phyloP scores from a whole-genome alignment of 2,888 invertebrate genomes.

The Fissipunctia ypsillon region DNA sequence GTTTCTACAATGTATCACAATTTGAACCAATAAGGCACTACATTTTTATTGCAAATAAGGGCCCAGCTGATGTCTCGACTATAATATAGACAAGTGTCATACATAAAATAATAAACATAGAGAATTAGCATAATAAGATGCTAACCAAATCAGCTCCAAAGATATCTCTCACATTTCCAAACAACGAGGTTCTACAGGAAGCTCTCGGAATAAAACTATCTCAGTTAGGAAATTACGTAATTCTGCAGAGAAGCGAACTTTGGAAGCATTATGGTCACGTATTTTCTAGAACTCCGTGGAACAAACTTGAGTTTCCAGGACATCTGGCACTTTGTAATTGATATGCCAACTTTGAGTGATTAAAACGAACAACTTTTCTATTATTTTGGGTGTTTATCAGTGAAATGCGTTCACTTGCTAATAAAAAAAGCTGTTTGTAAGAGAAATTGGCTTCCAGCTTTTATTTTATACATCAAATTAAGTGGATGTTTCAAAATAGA shows the following conservation, averaged over 20 bases:
- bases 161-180: slow-evolving; percentile 37
- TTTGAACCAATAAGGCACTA: not conserved
- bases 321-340: slow-evolving; percentile 64
- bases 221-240: slow-evolving; percentile 65
- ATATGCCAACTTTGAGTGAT: slow-evolving; percentile 63
- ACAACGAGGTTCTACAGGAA: slow-evolving; percentile 37
- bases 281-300: slow-evolving; percentile 56
- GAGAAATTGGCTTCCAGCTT: fast-evolving
- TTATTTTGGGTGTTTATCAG: slow-evolving; percentile 23
- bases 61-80: not conserved
- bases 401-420: not conserved
- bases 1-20: too few relatives aligned
- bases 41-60: not conserved
- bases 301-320: slow-evolving; percentile 57
- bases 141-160: slow-evolving; percentile 15
- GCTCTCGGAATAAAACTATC: slow-evolving; percentile 56
- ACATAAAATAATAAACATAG: not conserved
- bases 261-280: slow-evolving; percentile 65
- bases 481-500: not conserved
- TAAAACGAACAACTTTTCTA: slow-evolving; percentile 50
- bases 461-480: not conserved
- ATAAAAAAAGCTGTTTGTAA: not conserved
- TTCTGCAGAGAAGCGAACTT: slow-evolving; percentile 63
- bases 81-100: not conserved
- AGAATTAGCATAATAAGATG: not conserved